phyloP scores from a whole-genome alignment of 1,140 invertebrate species.

The Drosophila lowei region DNA sequence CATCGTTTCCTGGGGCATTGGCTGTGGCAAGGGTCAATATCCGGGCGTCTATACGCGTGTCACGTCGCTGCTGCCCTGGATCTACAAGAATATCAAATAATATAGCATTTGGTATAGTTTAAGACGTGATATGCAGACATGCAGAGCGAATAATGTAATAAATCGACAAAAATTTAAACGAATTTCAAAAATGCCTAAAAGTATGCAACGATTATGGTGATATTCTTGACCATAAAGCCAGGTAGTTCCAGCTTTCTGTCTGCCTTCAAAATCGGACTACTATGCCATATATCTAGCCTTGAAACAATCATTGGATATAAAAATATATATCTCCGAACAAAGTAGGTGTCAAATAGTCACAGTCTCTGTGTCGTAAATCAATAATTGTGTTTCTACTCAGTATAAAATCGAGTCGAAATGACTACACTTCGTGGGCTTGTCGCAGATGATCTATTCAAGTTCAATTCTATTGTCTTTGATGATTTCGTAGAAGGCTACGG shows the following conservation, averaged over 20 bases:
- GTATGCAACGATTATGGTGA: no score
- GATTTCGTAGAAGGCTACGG: slow-evolving; percentile 38
- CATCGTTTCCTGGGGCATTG: slow-evolving; percentile 96
- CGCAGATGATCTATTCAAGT: slow-evolving; percentile 42
- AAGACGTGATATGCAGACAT: slow-evolving; percentile 67
- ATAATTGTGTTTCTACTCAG: neutral
- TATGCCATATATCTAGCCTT: no score
- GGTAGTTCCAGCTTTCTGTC: no score
- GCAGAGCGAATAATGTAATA: slow-evolving; percentile 39
- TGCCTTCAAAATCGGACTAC: no score
- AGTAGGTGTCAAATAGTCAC: no score
- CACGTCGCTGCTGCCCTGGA: slow-evolving; percentile 91
- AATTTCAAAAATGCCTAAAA: no score
- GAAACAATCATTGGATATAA: no score
- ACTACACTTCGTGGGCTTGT: slow-evolving; percentile 25
- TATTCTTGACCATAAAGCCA: no score
- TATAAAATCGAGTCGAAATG: slow-evolving; percentile 18
- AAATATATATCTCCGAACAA: no score
- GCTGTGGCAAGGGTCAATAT: slow-evolving; percentile 94
- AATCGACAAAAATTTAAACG: slow-evolving; percentile 11
- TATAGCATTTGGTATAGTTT: slow-evolving; percentile 56
- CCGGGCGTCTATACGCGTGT: slow-evolving; percentile 90
- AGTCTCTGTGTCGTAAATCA: neutral
- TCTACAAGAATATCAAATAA: slow-evolving; percentile 86
- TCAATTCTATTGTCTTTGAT: slow-evolving; percentile 47